Evolutionary conservation across 2,888 invertebrate genomes (phyloP), one percentile per base, ranked within the genome.

Genomic region (Thalpophila matura): DNA sequence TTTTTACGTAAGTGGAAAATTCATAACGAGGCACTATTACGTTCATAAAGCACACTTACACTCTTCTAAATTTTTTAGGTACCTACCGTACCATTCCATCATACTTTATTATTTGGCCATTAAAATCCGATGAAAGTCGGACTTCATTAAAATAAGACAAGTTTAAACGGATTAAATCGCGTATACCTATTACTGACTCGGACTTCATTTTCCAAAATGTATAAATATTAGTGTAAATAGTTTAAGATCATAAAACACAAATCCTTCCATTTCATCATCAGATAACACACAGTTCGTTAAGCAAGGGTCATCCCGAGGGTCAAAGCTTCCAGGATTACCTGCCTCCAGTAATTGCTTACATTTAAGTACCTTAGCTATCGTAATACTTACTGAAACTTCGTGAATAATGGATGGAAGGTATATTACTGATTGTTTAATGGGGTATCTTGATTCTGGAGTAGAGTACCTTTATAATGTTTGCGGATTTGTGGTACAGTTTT

Each of bases 241-340:
- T 62, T 57, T 54, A 37, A 33, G 62, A 58, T 64, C 54, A 74
- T 56, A 49, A 71, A 79, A 61, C 65, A 56, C 54, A 53, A 73
- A 80, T 71, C 69, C 68, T 64, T 64, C 64, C 62, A 67, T 80
- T 73, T 80, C 83, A 81, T 80, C 81, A 80, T 76, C 64, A 73
- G 76, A 80, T 84, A 74, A 82, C 76, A 79, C 76, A 84, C 81
- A 87, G 82, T 91, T 89, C 88, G 89, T 89, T 91, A 89, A 79
- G 81, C 80, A 82, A 84, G 86, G 91, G 91, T 90, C 91, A 92
- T 92, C 92, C 91, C 92, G 83, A 74, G 90, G 89, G 91, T 73
- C 66, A 70, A 72, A 74, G 79, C 70, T 67, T 74, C 80, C 76
- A 74, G 78, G 73, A 85, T 86, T 85, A 84, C 83, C 76, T 81